Percentiles rank a stretch among this genome's conserved stretches.
phyloP scores from a whole-genome alignment of 2,113 vertebrate species.

The Hepsetus odoe region DNA sequence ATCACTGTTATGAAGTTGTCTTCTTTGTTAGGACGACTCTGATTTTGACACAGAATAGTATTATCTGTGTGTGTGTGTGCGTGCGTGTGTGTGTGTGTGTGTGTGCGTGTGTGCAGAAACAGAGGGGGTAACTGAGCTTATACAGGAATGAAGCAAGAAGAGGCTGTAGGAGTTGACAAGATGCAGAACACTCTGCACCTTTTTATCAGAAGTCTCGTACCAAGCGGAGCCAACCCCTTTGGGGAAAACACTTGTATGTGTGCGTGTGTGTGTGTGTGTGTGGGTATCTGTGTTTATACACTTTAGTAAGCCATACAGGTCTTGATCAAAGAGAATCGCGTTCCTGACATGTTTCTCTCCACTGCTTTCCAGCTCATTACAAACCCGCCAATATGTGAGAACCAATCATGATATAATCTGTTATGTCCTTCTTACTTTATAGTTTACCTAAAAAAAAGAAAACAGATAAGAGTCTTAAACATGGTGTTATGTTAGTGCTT shows the following conservation, averaged over 20 bases:
- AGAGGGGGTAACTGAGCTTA: too few relatives aligned
- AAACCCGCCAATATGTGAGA: not conserved
- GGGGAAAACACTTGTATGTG: constrained; percentile 11
- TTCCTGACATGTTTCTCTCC: not conserved
- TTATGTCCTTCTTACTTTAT: too few relatives aligned
- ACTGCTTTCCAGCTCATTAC: not conserved
- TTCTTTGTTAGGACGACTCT: not conserved
- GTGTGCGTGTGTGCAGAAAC: too few relatives aligned
- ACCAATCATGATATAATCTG: not conserved
- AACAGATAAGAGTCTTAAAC: not conserved
- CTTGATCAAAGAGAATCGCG: constrained; percentile 2
- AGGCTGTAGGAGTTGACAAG: constrained; percentile 60
- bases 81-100: not conserved
- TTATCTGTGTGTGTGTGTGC: constrained; percentile 25
- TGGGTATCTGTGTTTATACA: constrained; percentile 17
- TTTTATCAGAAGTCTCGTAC: constrained; percentile 74
- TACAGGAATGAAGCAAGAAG: constrained; percentile 55
- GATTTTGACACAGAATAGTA: constrained; percentile 11
- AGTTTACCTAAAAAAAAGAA: too few relatives aligned
- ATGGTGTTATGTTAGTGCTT: too few relatives aligned
- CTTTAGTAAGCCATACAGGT: constrained; percentile 22
- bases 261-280: constrained; percentile 24
- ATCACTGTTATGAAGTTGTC: not conserved
- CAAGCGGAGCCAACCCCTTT: constrained; percentile 58
- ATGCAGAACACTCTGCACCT: constrained; percentile 66